These are phyloP conservation scores for Varecia variegata DNA, from an alignment of 2,797 vertebrate genomes.

Conservation along the genomic window DNA sequence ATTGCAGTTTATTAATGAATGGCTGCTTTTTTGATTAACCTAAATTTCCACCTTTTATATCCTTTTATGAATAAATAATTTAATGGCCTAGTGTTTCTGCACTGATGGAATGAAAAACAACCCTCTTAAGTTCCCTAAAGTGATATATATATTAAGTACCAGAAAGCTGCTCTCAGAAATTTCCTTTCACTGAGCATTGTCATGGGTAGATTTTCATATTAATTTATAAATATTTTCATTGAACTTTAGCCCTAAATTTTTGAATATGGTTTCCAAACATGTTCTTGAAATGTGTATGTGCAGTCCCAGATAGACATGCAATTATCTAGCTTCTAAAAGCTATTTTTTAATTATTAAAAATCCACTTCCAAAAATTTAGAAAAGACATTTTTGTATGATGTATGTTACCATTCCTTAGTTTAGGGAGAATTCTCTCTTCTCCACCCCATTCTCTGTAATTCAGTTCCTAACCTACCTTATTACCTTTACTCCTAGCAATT, in stretches of 20 bases:
- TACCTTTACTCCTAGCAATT: conserved; percentile 23
- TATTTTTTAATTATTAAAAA: conserved; percentile 46
- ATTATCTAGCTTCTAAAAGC: not conserved
- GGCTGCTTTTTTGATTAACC: not conserved
- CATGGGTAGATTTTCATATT: not conserved
- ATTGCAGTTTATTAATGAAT: conserved; percentile 7
- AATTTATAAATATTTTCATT: conserved; percentile 55
- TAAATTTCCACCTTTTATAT: conserved; percentile 2
- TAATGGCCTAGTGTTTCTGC: not conserved
- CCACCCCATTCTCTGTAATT: not conserved
- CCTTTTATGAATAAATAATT: not conserved
- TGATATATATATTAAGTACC: not conserved
- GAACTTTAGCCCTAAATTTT: conserved; percentile 17
- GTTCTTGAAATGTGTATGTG: conserved; percentile 29
- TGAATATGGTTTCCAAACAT: conserved; percentile 23
- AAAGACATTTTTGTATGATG: conserved; percentile 45
- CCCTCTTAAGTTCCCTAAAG: not conserved
- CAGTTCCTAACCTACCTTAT: conserved; percentile 30
- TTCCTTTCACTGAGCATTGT: not conserved
- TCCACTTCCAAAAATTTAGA: not conserved
- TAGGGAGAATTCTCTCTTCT: not conserved
- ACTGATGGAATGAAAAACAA: not conserved
- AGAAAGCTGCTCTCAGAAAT: conserved; percentile 15
- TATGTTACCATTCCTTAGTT: conserved; percentile 36
- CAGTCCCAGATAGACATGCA: not conserved